Evolutionary conservation across 2,888 invertebrate genomes (phyloP), one percentile per base, ranked within the genome.

Genomic region (Fissipunctia ypsillon): DNA sequence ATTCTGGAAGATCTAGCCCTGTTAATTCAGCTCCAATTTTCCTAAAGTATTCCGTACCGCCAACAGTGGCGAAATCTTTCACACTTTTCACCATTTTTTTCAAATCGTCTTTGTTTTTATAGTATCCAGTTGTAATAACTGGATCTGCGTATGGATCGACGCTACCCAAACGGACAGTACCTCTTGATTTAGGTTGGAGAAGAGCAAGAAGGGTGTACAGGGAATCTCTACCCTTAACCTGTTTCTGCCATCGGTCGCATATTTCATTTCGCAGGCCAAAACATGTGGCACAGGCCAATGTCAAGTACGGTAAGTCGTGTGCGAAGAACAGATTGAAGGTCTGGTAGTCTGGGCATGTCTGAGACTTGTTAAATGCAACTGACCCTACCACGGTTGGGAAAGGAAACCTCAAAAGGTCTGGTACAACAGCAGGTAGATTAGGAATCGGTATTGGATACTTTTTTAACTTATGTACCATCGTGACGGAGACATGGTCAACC

Each of bases 111-210:
- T 52, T 12, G 0, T 83, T 69, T 0, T 5, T 68, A 35, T 71
- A 86, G 25, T 70, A 76, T 1, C 75, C 73, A 25, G 73, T 80
- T 22, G 79, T 77, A 0, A 92, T 84, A 0, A 78, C 7, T 0
- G 91, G 91, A 28, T 76, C 45, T 3, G 84, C 88, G 0, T 52
- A 69, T 4, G 90, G 88, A 64, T 90, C 65, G 1, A 6, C 66
- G 19, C 87, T 89, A 1, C 74, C 75, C n/a, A 92, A 71, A 12
- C 78, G 69, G 14, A 92, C 80, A 6, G 70, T 73, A 2, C 92
- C 92, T 16, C 72, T 91, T 65, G 97, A 97, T 80, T 93, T 93
- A 0, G 91, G 90, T 25, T 85, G 72, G 2, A 87, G 25, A 9
- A 79, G 14, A n/a, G 71, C 67, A 10, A 90, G 22, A 14, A 79